phyloP scores from a whole-genome alignment of 2,888 invertebrate species.

The Zaprionus lineosus region DNA sequence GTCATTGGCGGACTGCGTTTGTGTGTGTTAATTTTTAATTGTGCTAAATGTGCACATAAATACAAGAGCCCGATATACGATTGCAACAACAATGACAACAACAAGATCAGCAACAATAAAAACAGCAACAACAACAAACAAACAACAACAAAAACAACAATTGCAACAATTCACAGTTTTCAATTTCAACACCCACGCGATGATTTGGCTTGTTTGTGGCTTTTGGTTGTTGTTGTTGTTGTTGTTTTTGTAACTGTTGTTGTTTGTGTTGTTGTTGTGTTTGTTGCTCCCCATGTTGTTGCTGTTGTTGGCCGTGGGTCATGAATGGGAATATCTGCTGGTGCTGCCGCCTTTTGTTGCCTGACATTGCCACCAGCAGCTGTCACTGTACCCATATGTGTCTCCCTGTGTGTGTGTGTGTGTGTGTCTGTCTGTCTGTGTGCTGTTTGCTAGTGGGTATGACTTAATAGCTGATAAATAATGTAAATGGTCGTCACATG shows the following conservation, averaged over 20 bases:
- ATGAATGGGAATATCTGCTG: slow-evolving; percentile 41
- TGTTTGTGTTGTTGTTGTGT: too few species aligned
- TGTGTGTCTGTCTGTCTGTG: slow-evolving; percentile 21
- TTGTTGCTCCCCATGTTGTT: too few species aligned
- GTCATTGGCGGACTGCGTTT: slow-evolving; percentile 36
- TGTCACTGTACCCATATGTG: slow-evolving; percentile 43
- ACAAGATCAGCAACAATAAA: slow-evolving; percentile 29
- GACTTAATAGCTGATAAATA: slow-evolving; percentile 77
- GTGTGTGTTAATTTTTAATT: slow-evolving; percentile 70
- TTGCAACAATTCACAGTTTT: slow-evolving; percentile 59
- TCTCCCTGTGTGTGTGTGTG: slow-evolving; percentile 1
- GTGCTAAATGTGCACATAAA: slow-evolving; percentile 77
- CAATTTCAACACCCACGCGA: slow-evolving; percentile 76
- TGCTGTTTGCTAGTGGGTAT: too few species aligned
- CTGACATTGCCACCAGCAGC: slow-evolving; percentile 71
- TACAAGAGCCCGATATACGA: slow-evolving; percentile 23
- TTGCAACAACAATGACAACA: slow-evolving; percentile 24
- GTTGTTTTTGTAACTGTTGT: too few species aligned
- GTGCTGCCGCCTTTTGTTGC: slow-evolving; percentile 52
- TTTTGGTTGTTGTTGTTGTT: slow-evolving; percentile 26
- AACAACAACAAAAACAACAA: slow-evolving; percentile 29
- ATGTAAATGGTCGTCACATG: slow-evolving; percentile 44
- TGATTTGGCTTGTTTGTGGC: slow-evolving; percentile 72
- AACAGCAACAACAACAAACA: slow-evolving; percentile 22
- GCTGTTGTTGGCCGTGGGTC: slow-evolving; percentile 17